Base-by-base conservation (phyloP, 2,888 invertebrate species). In the Dolichopus griseipennis region DNA sequence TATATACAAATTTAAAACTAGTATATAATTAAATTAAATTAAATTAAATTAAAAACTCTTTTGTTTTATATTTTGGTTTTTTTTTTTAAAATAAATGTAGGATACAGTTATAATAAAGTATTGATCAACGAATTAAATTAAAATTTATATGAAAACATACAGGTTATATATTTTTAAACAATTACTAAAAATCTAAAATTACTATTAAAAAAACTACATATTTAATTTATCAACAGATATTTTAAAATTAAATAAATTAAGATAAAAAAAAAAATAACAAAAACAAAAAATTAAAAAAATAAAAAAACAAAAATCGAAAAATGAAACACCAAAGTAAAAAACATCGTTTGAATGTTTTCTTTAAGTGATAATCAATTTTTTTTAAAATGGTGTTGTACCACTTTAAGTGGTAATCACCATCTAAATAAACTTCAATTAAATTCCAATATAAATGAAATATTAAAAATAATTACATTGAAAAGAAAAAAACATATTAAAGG, bases 361-460 rank as follows among this genome's bases (percentile, higher is more conserved):
- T 52, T 15, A 52, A 52, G 9, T 52, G 52, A 52, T 52, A 15
- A 52, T 52, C 52, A n/a, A 52, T 52, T 52, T 18, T 18, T 12
- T 52, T 52, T 52, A 18, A 52, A 52, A 52, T 18, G 52, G 52
- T 52, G 52, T 52, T 52, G 52, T 52, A 52, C 52, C 52, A 52
- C 52, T 52, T n/a, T n/a, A 52, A 6, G 52, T 52, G 52, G 52
- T 52, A 52, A n/a, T 52, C 52, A 52, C 52, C 52, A 52, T 18
- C 15, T n/a, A 52, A 52, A 52, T 52, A 15, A 12, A 52, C 15
- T 52, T 15, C 52, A 52, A 52, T 52, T 52, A 52, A 52, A 52
- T 52, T 52, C 18, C 4, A 52, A 52, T 52, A 52, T 18, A 52
- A 52, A 52, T 52, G 52, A 37, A 10, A 37, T 18, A 52, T 18